Conservation (phyloP, 30 jellyfish, hydroid and myxozoan genomes). For the Phacellophora camtschatica region DNA sequence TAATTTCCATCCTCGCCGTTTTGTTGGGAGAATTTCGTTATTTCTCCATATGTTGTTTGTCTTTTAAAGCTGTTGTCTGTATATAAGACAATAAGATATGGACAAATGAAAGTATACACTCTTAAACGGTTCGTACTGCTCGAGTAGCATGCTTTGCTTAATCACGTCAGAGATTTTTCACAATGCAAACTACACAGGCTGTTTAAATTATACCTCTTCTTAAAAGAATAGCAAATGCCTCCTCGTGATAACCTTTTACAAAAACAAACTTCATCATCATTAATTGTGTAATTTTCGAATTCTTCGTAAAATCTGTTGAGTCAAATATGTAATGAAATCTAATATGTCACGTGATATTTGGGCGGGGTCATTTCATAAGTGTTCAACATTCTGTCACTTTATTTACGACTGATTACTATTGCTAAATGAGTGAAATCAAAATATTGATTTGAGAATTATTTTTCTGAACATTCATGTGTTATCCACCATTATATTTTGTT, state of each 20-base stretch:
- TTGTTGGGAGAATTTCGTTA: slow-evolving; percentile 74
- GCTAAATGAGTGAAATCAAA: neutral
- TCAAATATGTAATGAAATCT: neutral
- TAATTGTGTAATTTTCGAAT: slow-evolving; percentile 46
- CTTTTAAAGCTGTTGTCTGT: slow-evolving; percentile 68
- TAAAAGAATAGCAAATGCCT: slow-evolving; percentile 37
- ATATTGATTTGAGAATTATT: too few species aligned
- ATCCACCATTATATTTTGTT: too few species aligned
- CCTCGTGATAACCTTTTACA: slow-evolving; percentile 56
- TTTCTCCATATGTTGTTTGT: slow-evolving; percentile 74
- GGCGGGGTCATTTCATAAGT: slow-evolving; percentile 39
- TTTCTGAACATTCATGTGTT: too few species aligned
- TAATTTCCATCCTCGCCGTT: slow-evolving; percentile 79
- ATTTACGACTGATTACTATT: neutral
- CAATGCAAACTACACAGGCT: slow-evolving; percentile 72
- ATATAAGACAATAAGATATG: slow-evolving; percentile 47
- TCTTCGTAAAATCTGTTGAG: neutral
- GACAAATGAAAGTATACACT: slow-evolving; percentile 54
- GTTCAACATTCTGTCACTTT: neutral
- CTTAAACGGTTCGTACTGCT: slow-evolving; percentile 49
- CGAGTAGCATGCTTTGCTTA: slow-evolving; percentile 38
- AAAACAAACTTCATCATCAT: slow-evolving; percentile 32
- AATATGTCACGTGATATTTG: slow-evolving; percentile 2
- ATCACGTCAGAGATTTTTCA: slow-evolving; percentile 33
- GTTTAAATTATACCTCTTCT: slow-evolving; percentile 42